phyloP scores from a whole-genome alignment of 2,888 invertebrate genomes.

The Chrysomela aeneicollis region DNA sequence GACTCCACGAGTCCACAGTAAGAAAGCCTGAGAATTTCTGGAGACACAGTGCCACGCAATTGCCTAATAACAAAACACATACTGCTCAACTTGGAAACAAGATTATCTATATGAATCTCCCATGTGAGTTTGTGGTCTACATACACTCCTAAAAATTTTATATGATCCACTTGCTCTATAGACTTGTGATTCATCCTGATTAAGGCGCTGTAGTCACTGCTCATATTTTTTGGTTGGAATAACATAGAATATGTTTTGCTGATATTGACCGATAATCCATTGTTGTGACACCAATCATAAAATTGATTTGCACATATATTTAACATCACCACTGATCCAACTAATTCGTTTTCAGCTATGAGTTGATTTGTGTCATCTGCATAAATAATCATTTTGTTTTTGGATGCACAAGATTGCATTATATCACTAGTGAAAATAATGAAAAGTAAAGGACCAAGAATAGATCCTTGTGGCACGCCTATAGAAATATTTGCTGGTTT shows the following conservation, averaged over 20 bases:
- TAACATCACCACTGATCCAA: not conserved
- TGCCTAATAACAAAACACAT: not conserved
- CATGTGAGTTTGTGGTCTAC: not conserved
- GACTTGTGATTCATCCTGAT: not conserved
- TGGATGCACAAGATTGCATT: not conserved
- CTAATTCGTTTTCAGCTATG: not conserved
- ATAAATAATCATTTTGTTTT: not conserved
- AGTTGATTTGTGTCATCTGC: not conserved
- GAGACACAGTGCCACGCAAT: not conserved
- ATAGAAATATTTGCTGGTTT: not conserved
- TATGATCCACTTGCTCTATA: not conserved
- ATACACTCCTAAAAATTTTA: not conserved
- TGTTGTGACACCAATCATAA: not conserved
- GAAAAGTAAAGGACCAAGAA: not conserved
- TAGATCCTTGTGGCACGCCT: not conserved
- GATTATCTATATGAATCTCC: not conserved
- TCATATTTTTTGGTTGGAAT: not conserved
- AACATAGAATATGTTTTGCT: not conserved
- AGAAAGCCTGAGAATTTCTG: not conserved
- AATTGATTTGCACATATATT: not conserved
- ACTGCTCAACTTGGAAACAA: not conserved
- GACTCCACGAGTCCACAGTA: not conserved
- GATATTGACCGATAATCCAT: not conserved
- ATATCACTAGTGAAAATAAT: conserved; percentile 2
- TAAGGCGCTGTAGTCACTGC: not conserved